Conservation (phyloP, 2,113 vertebrate genomes). For the Ancistrus triradiatus region DNA sequence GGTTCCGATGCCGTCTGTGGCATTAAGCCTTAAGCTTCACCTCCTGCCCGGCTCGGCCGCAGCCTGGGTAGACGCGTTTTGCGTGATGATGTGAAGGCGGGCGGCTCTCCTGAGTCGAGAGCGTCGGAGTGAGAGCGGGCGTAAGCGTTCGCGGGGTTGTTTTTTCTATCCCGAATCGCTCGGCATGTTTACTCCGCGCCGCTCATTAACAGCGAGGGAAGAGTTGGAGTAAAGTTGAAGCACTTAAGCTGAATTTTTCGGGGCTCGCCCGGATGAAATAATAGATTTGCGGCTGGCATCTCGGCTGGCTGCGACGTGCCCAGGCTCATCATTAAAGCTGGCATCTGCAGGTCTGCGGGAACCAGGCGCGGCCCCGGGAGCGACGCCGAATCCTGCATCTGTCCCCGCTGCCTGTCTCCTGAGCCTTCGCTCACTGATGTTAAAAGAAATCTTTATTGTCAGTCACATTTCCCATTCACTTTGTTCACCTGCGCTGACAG, state of each 20-base stretch:
- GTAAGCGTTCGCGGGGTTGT: constrained; percentile 37
- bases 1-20: no score
- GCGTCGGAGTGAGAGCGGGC: background rate
- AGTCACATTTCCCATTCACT: constrained; percentile 95
- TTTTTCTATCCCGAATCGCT: no score
- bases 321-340: constrained; percentile 69
- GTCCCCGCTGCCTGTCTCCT: constrained; percentile 86
- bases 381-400: constrained; percentile 76
- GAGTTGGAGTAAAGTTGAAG: constrained; percentile 63
- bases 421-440: constrained; percentile 88
- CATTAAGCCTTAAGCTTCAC: no score
- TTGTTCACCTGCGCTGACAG: constrained; percentile 95
- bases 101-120: no score
- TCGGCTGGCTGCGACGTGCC: constrained; percentile 51
- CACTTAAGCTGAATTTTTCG: no score
- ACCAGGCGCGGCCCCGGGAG: constrained; percentile 71
- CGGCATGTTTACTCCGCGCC: constrained; percentile 58
- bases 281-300: constrained; percentile 64
- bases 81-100: no score
- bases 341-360: constrained; percentile 67
- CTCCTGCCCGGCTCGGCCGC: no score
- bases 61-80: no score
- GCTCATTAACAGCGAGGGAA: constrained; percentile 55
- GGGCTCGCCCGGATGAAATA: constrained; percentile 67
- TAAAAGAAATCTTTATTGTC: constrained; percentile 98